Base-by-base conservation (phyloP, 2,797 vertebrate species). In the Scleropages formosus region DNA sequence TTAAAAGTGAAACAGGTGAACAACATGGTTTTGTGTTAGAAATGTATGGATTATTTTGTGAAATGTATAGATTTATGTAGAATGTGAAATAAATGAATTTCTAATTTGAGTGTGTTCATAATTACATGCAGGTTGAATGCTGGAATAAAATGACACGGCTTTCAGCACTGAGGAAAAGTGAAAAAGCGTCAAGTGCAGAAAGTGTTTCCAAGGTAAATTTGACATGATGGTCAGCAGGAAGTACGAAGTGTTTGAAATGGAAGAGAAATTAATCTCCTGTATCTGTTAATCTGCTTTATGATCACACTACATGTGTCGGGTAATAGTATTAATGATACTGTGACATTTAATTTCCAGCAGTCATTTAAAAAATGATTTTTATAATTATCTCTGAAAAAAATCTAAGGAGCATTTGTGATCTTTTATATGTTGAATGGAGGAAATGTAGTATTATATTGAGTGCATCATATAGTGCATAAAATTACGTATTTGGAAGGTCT, bases 121-220 rank as follows among this genome's bases (percentile, higher is more conserved):
- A 3, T 66, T 87, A 81, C 88, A 16, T 79, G 75, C 88, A 96
- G 94, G 86, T 77, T 73, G 78, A 92, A 58, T 92, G 87, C 79
- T 85, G 90, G 81, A 88, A 86, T 87, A 91, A 86, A 80, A 87
- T 94, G 80, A 92, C 78, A 39, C 53, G 44, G 26, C 80, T 80
- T 64, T 80, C 84, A 61, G 84, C 87, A 47, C 81, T 80, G 77
- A 81, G 74, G 70, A 91, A 85, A 85, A 89, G 84, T 58, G 78
- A 75, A 56, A 76, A 64, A 83, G 61, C 31, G 69, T 18, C 22
- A 11, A 26, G 13, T 22, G 56, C 44, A 4, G 27, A 15, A 44
- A 72, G 58, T 22, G 0, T 13, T 31, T 44, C 8, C 22, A 72
- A 44, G 69, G 69, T 59, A 39, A 44, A 59, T 51, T 72, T 1